Conservation (phyloP, 2,113 vertebrate genomes). For the Nesoenas mayeri region DNA sequence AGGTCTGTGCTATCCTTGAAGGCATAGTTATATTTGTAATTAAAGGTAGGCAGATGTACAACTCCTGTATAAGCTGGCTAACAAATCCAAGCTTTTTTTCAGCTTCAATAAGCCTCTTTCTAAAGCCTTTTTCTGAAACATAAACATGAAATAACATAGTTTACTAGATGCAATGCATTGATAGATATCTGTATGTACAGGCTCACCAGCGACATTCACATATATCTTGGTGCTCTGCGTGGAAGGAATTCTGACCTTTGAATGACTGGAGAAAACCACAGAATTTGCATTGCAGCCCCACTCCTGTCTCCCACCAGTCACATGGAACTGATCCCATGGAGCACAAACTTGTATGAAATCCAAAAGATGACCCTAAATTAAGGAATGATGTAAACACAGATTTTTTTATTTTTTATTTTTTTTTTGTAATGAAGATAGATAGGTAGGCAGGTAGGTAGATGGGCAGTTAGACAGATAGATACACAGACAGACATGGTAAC, state of each 20-base stretch:
- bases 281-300: not conserved
- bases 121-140: not conserved
- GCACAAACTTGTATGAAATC: not conserved
- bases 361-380: not conserved
- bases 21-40: not conserved
- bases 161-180: not conserved
- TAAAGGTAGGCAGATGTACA: not conserved
- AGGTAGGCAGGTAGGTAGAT: not conserved
- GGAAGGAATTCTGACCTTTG: not conserved
- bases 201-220: not conserved
- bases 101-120: not conserved
- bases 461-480: not conserved
- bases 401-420: too few species aligned
- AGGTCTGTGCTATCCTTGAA: not conserved
- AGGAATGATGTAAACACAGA: not conserved
- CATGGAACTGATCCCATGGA: not conserved
- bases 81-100: not conserved
- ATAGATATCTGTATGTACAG: not conserved
- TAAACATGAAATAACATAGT: not conserved
- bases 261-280: not conserved
- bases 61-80: not conserved
- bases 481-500: not conserved
- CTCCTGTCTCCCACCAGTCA: not conserved
- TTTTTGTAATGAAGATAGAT: not conserved
- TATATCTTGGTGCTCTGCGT: not conserved